Evolutionary conservation across 2,113 vertebrate genomes (phyloP).

Genomic region (Peucedramus taeniatus): DNA sequence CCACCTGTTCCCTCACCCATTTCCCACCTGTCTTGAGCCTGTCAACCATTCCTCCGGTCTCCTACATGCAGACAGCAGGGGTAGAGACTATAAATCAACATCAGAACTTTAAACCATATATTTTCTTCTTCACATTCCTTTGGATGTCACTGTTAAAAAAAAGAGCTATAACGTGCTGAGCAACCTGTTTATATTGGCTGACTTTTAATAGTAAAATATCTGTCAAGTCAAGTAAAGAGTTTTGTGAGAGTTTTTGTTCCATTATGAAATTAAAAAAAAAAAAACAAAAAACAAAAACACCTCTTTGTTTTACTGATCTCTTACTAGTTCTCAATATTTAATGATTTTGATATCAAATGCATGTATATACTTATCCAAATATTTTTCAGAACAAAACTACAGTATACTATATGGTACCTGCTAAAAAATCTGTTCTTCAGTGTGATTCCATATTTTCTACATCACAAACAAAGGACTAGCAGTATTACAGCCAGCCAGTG

Average conservation of each 20-base stretch:
- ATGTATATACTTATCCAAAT: not conserved
- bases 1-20: not conserved
- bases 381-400: not conserved
- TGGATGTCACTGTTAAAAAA: not conserved
- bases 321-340: not conserved
- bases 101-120: not conserved
- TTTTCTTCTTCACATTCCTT: not conserved
- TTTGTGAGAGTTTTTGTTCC: not conserved
- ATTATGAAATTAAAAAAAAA: not conserved
- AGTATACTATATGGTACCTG: not conserved
- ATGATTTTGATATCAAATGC: not conserved
- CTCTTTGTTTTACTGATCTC: not conserved
- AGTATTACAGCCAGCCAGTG: not conserved
- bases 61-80: not conserved
- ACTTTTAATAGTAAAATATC: not conserved
- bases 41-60: not conserved
- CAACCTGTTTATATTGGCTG: not conserved
- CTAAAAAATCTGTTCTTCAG: not conserved
- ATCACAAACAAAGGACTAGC: not conserved
- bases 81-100: not conserved
- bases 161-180: not conserved
- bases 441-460: not conserved
- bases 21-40: not conserved
- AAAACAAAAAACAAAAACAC: fast-evolving
- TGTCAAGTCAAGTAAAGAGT: not conserved